Conservation (phyloP, 2,888 invertebrate genomes). For the Clistopyga incitator region DNA sequence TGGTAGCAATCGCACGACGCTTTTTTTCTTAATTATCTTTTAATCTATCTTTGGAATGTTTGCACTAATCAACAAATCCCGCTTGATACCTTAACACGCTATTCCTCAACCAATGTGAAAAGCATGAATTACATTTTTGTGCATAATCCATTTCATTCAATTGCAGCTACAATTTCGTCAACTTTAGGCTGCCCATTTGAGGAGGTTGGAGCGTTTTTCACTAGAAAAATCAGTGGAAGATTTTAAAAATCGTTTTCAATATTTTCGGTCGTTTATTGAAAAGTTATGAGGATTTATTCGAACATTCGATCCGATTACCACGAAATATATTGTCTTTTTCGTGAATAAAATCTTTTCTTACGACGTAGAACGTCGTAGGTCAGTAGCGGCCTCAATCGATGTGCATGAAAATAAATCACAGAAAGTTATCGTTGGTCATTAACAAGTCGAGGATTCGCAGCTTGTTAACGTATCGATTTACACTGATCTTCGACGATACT, state of each 20-base stretch:
- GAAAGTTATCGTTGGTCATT: conserved; percentile 15
- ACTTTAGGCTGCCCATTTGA: neutral
- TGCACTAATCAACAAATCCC: neutral
- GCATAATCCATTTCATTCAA: conserved; percentile 26
- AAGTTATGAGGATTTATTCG: too few relatives aligned
- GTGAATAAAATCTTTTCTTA: too few relatives aligned
- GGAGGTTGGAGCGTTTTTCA: too few relatives aligned
- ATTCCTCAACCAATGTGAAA: neutral
- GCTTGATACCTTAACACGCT: conserved; percentile 1
- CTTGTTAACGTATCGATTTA: conserved; percentile 7
- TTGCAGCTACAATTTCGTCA: conserved; percentile 2
- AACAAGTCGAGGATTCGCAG: neutral
- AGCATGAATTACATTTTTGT: conserved; percentile 34
- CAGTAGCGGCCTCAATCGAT: too few relatives aligned
- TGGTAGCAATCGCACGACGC: conserved; percentile 71
- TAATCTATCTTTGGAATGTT: conserved; percentile 1
- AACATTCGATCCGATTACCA: too few relatives aligned
- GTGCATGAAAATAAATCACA: conserved; percentile 17
- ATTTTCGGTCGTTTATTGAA: too few relatives aligned
- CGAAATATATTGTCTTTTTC: too few relatives aligned
- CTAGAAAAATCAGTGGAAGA: too few relatives aligned
- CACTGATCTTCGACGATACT: conserved; percentile 11
- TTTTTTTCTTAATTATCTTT: conserved; percentile 6
- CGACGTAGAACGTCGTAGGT: too few relatives aligned
- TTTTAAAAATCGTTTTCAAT: too few relatives aligned